Conservation (phyloP, 2,888 invertebrate genomes). For the Megastigmus dorsalis region DNA sequence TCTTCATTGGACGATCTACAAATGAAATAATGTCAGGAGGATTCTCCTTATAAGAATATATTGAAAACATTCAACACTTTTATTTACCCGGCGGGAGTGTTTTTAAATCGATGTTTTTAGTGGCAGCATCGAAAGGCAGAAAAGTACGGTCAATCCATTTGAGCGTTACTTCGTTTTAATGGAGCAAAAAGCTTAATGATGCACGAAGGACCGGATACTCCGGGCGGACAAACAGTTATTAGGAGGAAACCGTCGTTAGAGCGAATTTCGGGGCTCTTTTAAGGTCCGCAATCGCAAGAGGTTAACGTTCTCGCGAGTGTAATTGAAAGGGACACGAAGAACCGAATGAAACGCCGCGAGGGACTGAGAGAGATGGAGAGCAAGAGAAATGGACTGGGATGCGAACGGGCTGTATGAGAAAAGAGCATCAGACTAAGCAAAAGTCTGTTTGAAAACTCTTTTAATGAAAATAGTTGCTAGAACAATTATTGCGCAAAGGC, state of each 20-base stretch:
- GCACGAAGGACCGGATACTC: slow-evolving; percentile 4
- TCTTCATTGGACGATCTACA: neutral
- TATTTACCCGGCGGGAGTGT: too few species aligned
- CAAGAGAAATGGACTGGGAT: too few species aligned
- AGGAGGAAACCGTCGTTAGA: slow-evolving; percentile 7
- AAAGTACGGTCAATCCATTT: neutral
- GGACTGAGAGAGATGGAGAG: neutral
- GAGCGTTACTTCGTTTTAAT: neutral
- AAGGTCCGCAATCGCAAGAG: neutral
- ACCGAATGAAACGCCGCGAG: neutral
- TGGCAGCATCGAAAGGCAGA: too few species aligned
- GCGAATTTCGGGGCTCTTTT: slow-evolving; percentile 3
- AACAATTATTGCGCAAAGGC: too few species aligned
- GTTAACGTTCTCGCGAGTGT: slow-evolving; percentile 1
- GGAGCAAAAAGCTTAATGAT: neutral
- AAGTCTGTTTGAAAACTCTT: too few species aligned
- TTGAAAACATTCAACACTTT: neutral
- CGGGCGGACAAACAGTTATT: slow-evolving; percentile 1
- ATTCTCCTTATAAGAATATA: too few species aligned
- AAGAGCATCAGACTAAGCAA: too few species aligned
- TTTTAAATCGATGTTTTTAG: too few species aligned
- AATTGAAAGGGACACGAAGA: slow-evolving; percentile 1
- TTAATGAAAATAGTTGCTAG: too few species aligned
- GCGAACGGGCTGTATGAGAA: too few species aligned
- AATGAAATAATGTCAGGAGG: neutral